Percentiles rank a stretch among this genome's conserved stretches.
Conservation (phyloP, 2,797 vertebrate genomes). For the Microchirus variegatus region DNA sequence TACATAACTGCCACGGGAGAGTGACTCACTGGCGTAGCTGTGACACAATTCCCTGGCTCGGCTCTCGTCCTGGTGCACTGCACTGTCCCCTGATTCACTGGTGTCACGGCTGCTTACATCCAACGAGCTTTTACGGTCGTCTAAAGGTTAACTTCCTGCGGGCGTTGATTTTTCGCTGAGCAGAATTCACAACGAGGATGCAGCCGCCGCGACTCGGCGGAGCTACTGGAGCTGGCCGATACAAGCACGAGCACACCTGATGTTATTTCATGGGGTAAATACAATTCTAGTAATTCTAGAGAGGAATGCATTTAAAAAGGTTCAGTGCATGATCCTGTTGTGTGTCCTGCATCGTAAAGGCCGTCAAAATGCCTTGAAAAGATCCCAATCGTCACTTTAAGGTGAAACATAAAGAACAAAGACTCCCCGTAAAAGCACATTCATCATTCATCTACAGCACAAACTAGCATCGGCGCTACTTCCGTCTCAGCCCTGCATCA, state of each 20-base stretch:
- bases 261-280: conserved; percentile 5
- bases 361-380: no score
- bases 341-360: no score
- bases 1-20: conserved; percentile 33
- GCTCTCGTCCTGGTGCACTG: conserved; percentile 23
- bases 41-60: conserved; percentile 46
- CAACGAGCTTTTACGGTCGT: conserved; percentile 53
- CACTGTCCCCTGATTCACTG: conserved; percentile 27
- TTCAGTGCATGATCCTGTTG: no score
- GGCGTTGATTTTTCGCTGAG: conserved; percentile 45
- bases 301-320: no score
- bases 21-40: conserved; percentile 61
- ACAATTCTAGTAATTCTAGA: no score
- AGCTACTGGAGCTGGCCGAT: neutral
- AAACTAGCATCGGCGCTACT: no score
- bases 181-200: conserved; percentile 42
- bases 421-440: no score
- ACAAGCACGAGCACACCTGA: conserved; percentile 5
- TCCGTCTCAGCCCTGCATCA: conserved; percentile 21
- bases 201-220: neutral
- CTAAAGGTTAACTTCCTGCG: conserved; percentile 60
- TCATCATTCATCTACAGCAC: no score
- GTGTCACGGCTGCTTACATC: conserved; percentile 55
- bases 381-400: no score
- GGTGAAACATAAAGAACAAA: no score